Base-by-base conservation (phyloP, 2,797 vertebrate species). In the Falco rusticolus region DNA sequence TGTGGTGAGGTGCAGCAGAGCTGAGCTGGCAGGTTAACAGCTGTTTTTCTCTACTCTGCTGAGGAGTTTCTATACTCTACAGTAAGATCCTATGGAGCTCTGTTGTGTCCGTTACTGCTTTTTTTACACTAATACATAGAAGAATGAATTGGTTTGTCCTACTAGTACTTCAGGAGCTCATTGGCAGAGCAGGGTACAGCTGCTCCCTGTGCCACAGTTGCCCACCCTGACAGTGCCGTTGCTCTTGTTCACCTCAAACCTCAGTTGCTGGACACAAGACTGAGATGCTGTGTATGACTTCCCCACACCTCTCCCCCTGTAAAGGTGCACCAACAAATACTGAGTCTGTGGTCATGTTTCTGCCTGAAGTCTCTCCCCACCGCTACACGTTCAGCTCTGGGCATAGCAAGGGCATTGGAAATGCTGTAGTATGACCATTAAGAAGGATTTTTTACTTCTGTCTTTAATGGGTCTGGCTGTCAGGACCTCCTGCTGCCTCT, bases 201-300 rank as follows among this genome's bases (percentile, higher is more conserved):
- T 47, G 28, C 26, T 56, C 18, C 39, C 17, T 17, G 9, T 25
- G 54, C 41, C 26, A 7, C n/a, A 29, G 60, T 26, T 37, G 10
- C 5, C 57, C n/a, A 33, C 16, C 9, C 63, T 65, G n/a, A 22
- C 43, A 37, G 48, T 45, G 64, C 21, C 19, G 5, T 19, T 63
- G 65, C 65, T 72, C 18, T 63, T 5, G 65, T 63, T 53, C 20
- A 19, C n/a, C 64, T 71, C 48, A 5, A 0, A n/a, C 53, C 34
- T 93, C 45, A 53, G 69, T 53, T 50, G 56, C 31, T 47, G 57
- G 60, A 56, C 41, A 16, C 33, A 20, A 41, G 57, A 12, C 39
- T 39, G 63, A 86, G 34, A 50, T 34, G 13, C 7, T 45, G 37
- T 1, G 3, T 8, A 5, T 0, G 0, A 26, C 29, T 16, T 63